A percentile compares a stretch with the other conserved stretches of the same genome.
These are phyloP conservation scores for Meganola albula DNA, from an alignment of 2,888 invertebrate genomes.

Conservation along the genomic window DNA sequence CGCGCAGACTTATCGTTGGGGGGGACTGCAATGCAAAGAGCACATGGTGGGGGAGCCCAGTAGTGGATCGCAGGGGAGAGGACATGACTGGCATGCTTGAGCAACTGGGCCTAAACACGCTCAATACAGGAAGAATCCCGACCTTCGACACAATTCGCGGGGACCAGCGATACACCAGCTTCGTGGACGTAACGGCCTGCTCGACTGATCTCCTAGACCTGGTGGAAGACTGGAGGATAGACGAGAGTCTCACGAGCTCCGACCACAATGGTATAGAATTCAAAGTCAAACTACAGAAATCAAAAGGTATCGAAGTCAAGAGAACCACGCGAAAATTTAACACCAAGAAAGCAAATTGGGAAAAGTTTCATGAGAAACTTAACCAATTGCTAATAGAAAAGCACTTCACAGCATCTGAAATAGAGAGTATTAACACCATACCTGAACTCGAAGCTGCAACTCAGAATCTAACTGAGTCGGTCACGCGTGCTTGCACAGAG, in stretches of 20 bases:
- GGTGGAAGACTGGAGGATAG: no score
- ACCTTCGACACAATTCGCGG: no score
- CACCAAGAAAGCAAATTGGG: no score
- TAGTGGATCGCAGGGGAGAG: slow-evolving; percentile 14
- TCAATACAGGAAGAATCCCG: slow-evolving; percentile 22
- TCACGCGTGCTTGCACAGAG: slow-evolving; percentile 3
- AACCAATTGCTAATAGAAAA: slow-evolving; percentile 1
- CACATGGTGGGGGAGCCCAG: no score
- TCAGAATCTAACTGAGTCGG: slow-evolving; percentile 2
- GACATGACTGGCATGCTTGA: slow-evolving; percentile 8
- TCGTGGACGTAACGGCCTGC: slow-evolving; percentile 27
- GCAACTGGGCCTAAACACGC: slow-evolving; percentile 17
- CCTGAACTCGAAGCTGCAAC: slow-evolving; percentile 2
- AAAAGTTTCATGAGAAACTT: no score
- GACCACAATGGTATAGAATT: slow-evolving; percentile 19
- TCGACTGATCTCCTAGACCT: slow-evolving; percentile 7
- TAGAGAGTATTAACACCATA: slow-evolving; percentile 1
- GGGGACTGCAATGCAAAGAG: no score
- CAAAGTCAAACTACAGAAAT: slow-evolving; percentile 6
- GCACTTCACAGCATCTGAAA: no score
- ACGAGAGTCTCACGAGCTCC: slow-evolving; percentile 9
- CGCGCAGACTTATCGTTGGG: slow-evolving; percentile 5
- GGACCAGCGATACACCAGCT: slow-evolving; percentile 19
- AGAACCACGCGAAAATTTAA: slow-evolving; percentile 13
- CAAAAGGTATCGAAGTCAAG: not conserved